phyloP scores from a whole-genome alignment of 2,888 invertebrate genomes.

The Latrodectus hesperus region DNA sequence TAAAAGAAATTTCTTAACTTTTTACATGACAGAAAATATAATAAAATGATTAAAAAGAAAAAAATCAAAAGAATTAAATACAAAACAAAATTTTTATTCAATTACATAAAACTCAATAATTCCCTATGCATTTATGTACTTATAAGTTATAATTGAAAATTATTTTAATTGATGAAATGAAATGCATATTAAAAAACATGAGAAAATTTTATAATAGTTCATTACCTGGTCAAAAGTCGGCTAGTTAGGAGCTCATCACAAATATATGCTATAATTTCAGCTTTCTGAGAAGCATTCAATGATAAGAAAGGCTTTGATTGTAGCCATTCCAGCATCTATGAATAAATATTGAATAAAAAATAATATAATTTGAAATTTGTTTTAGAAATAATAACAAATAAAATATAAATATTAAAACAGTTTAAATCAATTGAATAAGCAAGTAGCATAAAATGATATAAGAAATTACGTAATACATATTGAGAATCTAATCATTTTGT shows the following conservation, averaged over 20 bases:
- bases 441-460: too few relatives aligned
- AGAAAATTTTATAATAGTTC: neutral
- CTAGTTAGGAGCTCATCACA: conserved; percentile 96
- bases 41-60: neutral
- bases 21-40: neutral
- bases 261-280: conserved; percentile 90
- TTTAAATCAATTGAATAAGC: neutral
- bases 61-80: neutral
- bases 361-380: neutral
- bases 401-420: neutral
- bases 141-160: neutral
- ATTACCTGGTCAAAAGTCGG: conserved; percentile 83
- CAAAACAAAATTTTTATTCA: neutral
- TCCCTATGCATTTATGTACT: neutral
- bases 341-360: neutral
- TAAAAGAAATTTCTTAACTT: too few relatives aligned
- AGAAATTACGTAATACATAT: too few relatives aligned
- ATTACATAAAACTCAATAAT: neutral
- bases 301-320: conserved; percentile 90
- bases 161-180: too few relatives aligned
- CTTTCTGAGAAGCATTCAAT: conserved; percentile 88
- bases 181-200: neutral
- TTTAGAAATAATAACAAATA: neutral
- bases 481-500: too few relatives aligned
- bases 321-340: conserved; percentile 81